phyloP scores from a whole-genome alignment of 2,113 vertebrate genomes.

The Noctilio leporinus region DNA sequence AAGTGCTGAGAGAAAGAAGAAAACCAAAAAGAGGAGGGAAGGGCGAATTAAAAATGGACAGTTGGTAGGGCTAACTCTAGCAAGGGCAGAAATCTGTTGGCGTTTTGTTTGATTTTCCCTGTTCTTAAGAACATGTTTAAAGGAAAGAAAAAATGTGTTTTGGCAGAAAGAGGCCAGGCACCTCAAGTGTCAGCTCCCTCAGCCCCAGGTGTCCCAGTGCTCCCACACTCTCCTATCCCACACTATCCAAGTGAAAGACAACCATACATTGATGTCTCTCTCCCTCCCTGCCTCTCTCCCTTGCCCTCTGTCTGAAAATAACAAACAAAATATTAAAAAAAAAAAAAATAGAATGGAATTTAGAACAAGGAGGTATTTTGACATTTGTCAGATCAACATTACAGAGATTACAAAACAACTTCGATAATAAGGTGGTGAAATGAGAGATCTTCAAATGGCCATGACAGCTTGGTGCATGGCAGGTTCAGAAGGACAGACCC shows the following conservation, averaged over 20 bases:
- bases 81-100: slow-evolving; percentile 36
- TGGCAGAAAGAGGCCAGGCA: slow-evolving; percentile 61
- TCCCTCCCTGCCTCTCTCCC: no score
- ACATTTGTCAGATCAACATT: background rate
- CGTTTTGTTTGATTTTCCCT: slow-evolving; percentile 54
- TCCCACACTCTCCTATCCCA: background rate
- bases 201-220: slow-evolving; percentile 27
- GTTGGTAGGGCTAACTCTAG: background rate
- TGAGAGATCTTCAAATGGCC: background rate
- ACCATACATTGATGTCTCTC: no score
- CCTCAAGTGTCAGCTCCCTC: slow-evolving; percentile 19
- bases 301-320: no score
- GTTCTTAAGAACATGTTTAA: slow-evolving; percentile 64
- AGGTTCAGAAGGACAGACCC: background rate
- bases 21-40: background rate
- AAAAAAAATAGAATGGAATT: background rate
- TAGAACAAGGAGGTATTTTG: background rate
- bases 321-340: no score
- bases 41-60: background rate
- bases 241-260: no score
- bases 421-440: background rate
- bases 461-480: background rate
- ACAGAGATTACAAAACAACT: background rate
- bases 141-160: slow-evolving; percentile 46
- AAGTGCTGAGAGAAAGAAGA: slow-evolving; percentile 79